Base-by-base conservation (phyloP, 2,888 invertebrate species). In the Cynaeus angustus region DNA sequence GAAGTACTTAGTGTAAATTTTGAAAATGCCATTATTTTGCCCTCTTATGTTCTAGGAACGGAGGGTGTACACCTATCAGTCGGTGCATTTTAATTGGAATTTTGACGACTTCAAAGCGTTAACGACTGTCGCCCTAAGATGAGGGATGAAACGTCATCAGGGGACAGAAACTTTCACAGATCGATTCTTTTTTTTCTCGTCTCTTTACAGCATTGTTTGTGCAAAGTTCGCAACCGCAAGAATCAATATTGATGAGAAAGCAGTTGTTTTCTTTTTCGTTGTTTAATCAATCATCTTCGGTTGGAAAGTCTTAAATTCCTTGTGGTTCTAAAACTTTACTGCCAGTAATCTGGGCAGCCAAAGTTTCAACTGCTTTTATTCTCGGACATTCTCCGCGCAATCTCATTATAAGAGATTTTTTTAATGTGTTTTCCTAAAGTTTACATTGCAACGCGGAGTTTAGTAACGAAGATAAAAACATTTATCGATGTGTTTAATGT, bases 21-120 rank as follows among this genome's bases (percentile, higher is more conserved):
- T n/a, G n/a, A n/a, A n/a, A n/a, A 28, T 28, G 5, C 5, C 28
- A 28, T 28, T 28, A 28, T 4, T 28, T 5, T 4, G 7, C 28
- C 28, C 28, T 28, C 28, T 28, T 7, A 7, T 5, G 28, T 28
- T 28, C 7, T 7, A 28, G 5, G 4, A 7, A 28, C 21, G 9
- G 21, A 13, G 45, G 53, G 55, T 14, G 21, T 13, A 10, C 28
- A 14, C n/a, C 12, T 16, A 41, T 50, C 37, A 30, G 45, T 50
- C 28, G 67, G 67, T 68, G 61, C 59, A 68, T 68, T 61, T 61
- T 68, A 68, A 68, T 68, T 68, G 50, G 53, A 56, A 68, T 45
- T 68, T 68, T 61, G 53, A 59, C 52, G 53, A 61, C 67, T 68
- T 68, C 67, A 68, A 68, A 68, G 67, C 37, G 28, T 58, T 46